Conservation (phyloP, 2,888 invertebrate genomes). For the Sarcophaga caerulescens region DNA sequence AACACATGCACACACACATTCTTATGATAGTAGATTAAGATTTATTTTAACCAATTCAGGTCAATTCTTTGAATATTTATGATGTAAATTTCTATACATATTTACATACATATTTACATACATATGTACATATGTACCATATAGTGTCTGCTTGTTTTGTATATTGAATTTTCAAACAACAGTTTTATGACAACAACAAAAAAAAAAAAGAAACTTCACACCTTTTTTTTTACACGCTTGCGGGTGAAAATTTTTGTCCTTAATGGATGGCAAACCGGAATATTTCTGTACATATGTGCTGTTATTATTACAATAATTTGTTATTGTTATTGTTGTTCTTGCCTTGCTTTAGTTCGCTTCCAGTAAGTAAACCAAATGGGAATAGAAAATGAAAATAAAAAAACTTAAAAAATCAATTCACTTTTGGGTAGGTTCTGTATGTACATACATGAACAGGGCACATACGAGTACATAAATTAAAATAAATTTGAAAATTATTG, state of each 20-base stretch:
- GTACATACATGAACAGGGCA: background rate
- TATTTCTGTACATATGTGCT: background rate
- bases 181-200: constrained; percentile 34
- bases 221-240: constrained; percentile 33
- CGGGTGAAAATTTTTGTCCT: background rate
- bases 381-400: no score
- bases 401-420: no score
- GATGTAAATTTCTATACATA: background rate
- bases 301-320: background rate
- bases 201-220: constrained; percentile 31
- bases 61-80: constrained; percentile 49
- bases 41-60: constrained; percentile 57
- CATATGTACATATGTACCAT: no score
- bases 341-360: no score
- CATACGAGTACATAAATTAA: background rate
- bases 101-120: no score
- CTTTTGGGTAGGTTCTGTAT: background rate
- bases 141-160: no score
- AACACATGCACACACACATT: constrained; percentile 17
- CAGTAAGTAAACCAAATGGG: no score
- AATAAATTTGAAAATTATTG: no score
- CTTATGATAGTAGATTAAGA: constrained; percentile 30
- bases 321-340: background rate
- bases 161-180: background rate
- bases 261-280: background rate